Evolutionary conservation across 1,140 invertebrate genomes (phyloP).

Genomic region (Coboldia fuscipes): DNA sequence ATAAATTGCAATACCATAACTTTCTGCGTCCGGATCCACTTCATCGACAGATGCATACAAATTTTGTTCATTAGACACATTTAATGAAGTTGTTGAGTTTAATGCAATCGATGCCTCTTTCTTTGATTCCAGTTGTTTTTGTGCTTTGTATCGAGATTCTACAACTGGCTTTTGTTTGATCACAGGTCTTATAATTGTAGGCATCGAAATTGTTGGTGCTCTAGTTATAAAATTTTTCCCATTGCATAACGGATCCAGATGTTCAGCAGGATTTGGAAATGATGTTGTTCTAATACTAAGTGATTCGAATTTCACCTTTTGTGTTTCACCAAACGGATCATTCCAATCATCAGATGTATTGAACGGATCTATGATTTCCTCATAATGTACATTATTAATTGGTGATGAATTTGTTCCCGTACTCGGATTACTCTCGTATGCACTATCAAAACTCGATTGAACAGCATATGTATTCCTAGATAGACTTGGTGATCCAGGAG

Average conservation of each 20-base stretch:
- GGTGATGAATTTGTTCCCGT: constrained; percentile 48
- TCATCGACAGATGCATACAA: constrained; percentile 39
- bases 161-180: constrained; percentile 4
- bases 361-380: constrained; percentile 22
- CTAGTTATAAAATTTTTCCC: constrained; percentile 19
- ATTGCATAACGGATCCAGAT: constrained; percentile 22
- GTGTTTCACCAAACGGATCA: constrained; percentile 13
- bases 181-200: constrained; percentile 38
- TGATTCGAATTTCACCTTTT: neutral
- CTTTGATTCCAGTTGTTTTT: neutral
- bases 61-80: constrained; percentile 55
- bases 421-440: constrained; percentile 48
- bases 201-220: constrained; percentile 25
- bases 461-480: constrained; percentile 50
- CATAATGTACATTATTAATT: constrained; percentile 14
- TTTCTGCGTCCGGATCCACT: constrained; percentile 14
- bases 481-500: constrained; percentile 46
- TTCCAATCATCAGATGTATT: constrained; percentile 26
- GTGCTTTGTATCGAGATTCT: neutral
- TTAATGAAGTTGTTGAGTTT: neutral
- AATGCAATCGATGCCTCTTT: neutral
- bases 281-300: constrained; percentile 22
- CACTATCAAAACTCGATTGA: constrained; percentile 48
- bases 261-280: constrained; percentile 18
- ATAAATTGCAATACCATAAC: constrained; percentile 50